A percentile compares a stretch with the other conserved stretches of the same genome.
Evolutionary conservation across 2,888 invertebrate genomes (phyloP).

Genomic region (Drosophila flavopinicola): DNA sequence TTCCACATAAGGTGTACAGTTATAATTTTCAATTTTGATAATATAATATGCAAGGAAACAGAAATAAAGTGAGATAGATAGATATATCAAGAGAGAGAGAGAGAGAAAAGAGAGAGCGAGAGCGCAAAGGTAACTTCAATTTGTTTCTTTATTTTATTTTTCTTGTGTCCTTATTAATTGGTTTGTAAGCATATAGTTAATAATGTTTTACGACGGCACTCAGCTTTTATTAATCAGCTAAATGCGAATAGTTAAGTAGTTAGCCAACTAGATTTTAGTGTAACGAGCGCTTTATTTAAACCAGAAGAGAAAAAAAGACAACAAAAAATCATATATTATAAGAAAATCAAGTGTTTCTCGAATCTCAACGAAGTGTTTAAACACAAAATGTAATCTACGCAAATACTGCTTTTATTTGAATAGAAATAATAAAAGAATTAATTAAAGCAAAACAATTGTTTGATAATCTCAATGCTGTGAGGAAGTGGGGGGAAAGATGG

Average conservation of each 20-base stretch:
- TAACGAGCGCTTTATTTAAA: constrained; percentile 33
- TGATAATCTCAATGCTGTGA: constrained; percentile 12
- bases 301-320: constrained; percentile 2
- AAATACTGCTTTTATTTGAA: constrained; percentile 8
- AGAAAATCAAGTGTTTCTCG: neutral
- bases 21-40: constrained; percentile 15
- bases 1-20: constrained; percentile 12
- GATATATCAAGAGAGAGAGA: constrained; percentile 14
- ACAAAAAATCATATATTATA: constrained; percentile 1
- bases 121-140: constrained; percentile 20
- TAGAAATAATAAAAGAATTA: neutral
- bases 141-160: neutral
- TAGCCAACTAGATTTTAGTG: constrained; percentile 28
- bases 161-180: constrained; percentile 20
- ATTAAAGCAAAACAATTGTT: constrained; percentile 17
- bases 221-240: constrained; percentile 10
- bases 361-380: constrained; percentile 7
- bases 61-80: constrained; percentile 27
- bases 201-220: constrained; percentile 26
- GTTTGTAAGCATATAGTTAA: constrained; percentile 22
- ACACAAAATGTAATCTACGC: constrained; percentile 1
- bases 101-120: constrained; percentile 12
- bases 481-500: constrained; percentile 2
- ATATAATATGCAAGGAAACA: constrained; percentile 17
- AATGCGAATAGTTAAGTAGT: constrained; percentile 19